Percentiles rank a stretch among this genome's conserved stretches.
phyloP scores from a whole-genome alignment of 2,113 vertebrate genomes.

The Corapipo altera region DNA sequence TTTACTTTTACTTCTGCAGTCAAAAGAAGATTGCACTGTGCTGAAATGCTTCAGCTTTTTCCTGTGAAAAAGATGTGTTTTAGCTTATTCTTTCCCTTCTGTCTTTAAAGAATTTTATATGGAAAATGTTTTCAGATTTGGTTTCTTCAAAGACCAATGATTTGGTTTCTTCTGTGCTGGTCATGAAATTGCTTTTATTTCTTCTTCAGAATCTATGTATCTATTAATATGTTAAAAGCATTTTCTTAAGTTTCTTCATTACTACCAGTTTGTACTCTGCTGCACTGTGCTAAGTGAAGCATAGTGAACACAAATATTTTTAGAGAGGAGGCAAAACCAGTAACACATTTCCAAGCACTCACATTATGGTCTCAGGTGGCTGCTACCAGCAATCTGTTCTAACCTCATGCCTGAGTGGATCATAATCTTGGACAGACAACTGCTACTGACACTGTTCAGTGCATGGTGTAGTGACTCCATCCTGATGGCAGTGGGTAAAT shows the following conservation, averaged over 20 bases:
- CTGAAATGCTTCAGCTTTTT: background rate
- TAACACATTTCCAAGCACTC: background rate
- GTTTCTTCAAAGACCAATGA: background rate
- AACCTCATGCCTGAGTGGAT: background rate
- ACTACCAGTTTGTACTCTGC: background rate
- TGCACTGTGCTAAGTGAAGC: background rate
- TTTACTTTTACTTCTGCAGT: background rate
- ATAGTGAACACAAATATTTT: background rate
- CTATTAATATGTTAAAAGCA: background rate
- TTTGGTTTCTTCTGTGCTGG: background rate
- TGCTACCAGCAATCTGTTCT: background rate
- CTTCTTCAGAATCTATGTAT: background rate
- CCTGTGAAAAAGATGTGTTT: background rate
- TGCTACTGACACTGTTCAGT: background rate
- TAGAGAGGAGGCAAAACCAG: background rate
- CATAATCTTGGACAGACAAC: constrained; percentile 26
- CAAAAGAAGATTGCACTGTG: background rate
- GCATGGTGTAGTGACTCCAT: constrained; percentile 26
- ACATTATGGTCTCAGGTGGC: background rate
- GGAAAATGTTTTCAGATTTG: background rate
- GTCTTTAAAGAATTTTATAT: background rate
- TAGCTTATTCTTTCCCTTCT: background rate
- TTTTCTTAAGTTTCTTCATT: background rate
- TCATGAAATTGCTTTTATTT: background rate
- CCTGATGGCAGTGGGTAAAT: constrained; percentile 13